Evolutionary conservation across 2,888 invertebrate species (phyloP), one percentile per base, ranked within the genome.

Genomic region (Achlya flavicornis): DNA sequence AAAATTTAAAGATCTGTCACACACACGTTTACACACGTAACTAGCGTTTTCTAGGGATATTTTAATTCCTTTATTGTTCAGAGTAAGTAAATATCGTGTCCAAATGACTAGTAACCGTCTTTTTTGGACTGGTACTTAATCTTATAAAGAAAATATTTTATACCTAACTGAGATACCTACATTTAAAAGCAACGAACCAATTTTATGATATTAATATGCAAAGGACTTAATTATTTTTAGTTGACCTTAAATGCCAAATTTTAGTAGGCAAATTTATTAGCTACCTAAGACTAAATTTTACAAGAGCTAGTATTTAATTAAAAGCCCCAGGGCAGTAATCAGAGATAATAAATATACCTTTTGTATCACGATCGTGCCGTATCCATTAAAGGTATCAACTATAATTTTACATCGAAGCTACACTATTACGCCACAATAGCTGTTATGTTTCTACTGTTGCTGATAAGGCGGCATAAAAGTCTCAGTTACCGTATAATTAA

Each of bases 401-500:
- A 74, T 79, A 83, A 76, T 79, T 83, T 79, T 71, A 71, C 76
- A 70, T 70, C 68, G 73, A 75, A 76, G 74, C 66, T 68, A 70
- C 70, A 70, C 74, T 73, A 76, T 75, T 70, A 71, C 74, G 62
- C 61, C 69, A 70, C 60, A 74, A 70, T 53, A 76, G 73, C 75
- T 73, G 77, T 75, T 76, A 74, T 75, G 70, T 74, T 76, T 67
- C 68, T 71, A 74, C 70, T 70, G 74, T 69, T 69, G 65, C 75
- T 73, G 86, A 87, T 87, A 88, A 87, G 85, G 76, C 72, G 63
- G 71, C 77, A 81, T 79, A 84, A 74, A 72, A 84, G 80, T 84
- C 83, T 87, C 82, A 77, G 78, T 82, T 77, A 77, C 83, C 79
- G 79, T 89, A 84, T 88, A 90, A 90, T 89, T 90, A 91, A 89